These are phyloP conservation scores for Alca torda DNA, from an alignment of 2,797 vertebrate genomes.

Conservation along the genomic window DNA sequence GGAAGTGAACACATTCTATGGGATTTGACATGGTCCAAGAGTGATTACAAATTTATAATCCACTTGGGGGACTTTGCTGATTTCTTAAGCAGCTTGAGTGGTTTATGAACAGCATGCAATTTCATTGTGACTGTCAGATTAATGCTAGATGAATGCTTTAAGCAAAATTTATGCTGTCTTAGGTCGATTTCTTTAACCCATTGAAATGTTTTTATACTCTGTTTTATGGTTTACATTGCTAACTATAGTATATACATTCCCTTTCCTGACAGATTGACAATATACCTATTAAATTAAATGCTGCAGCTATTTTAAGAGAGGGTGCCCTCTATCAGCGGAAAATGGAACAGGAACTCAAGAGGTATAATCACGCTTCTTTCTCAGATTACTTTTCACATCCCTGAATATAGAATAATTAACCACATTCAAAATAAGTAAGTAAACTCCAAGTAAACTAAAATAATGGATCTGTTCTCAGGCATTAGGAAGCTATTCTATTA, in stretches of 20 bases:
- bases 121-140: conserved; percentile 60
- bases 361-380: conserved; percentile 62
- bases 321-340: conserved; percentile 83
- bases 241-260: background rate
- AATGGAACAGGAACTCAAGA: conserved; percentile 84
- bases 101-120: conserved; percentile 52
- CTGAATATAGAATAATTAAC: background rate
- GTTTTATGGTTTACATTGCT: conserved; percentile 48
- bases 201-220: conserved; percentile 30
- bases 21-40: conserved; percentile 61
- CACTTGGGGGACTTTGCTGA: conserved; percentile 53
- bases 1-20: conserved; percentile 39
- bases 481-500: background rate
- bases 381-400: background rate
- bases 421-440: background rate
- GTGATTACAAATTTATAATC: conserved; percentile 70
- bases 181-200: conserved; percentile 57
- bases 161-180: conserved; percentile 47
- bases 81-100: conserved; percentile 64
- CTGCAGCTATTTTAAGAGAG: conserved; percentile 86
- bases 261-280: conserved; percentile 73
- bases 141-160: conserved; percentile 43
- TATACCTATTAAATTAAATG: conserved; percentile 86
- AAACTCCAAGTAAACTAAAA: background rate
- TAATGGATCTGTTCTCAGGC: background rate